phyloP scores from a whole-genome alignment of 2,113 vertebrate species.

The Diphyllodes magnificus region DNA sequence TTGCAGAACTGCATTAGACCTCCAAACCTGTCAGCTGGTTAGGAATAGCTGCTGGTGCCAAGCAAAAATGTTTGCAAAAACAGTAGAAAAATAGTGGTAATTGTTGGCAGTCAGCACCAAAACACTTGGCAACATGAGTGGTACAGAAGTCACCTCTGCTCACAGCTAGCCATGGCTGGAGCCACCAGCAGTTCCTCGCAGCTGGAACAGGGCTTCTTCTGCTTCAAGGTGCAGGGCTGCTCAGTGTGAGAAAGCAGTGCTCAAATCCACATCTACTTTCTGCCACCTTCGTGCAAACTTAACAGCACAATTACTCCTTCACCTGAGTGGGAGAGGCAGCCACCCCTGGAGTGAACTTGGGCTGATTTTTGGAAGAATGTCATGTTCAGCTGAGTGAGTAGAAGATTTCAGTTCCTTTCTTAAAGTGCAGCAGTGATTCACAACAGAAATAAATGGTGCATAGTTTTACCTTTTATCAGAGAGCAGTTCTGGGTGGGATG shows the following conservation, averaged over 20 bases:
- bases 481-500: neutral
- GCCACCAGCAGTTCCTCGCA: neutral
- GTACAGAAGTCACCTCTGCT: neutral
- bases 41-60: conserved; percentile 38
- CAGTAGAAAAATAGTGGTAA: neutral
- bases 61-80: neutral
- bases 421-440: neutral
- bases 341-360: neutral
- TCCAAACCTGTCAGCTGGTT: neutral
- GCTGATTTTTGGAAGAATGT: neutral
- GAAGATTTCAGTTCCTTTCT: neutral
- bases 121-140: neutral
- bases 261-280: neutral
- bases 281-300: neutral
- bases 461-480: neutral
- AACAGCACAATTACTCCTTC: neutral
- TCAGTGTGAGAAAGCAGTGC: neutral
- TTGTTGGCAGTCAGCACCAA: neutral
- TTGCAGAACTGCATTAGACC: neutral
- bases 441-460: neutral
- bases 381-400: neutral
- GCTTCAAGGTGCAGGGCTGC: neutral
- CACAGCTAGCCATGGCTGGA: neutral
- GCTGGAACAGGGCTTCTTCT: neutral
- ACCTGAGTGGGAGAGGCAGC: neutral